These are phyloP conservation scores for Parnassius glacialis DNA, from an alignment of 2,888 invertebrate species.

Conservation along the genomic window DNA sequence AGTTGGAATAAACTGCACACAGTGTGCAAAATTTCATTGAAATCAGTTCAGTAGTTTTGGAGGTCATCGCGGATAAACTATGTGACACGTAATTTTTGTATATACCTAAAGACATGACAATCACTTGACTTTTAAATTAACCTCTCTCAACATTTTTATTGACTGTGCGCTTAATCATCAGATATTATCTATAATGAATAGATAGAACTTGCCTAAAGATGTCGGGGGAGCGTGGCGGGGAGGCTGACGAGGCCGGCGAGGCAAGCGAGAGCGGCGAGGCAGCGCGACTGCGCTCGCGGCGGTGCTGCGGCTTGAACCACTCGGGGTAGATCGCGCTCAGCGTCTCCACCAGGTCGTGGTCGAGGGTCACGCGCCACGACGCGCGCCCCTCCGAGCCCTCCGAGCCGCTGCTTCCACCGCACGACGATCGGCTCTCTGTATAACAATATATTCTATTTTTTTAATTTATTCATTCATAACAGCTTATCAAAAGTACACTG, in stretches of 20 bases:
- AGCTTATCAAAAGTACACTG: no score
- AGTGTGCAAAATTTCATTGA: no score
- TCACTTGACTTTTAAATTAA: no score
- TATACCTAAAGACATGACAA: no score
- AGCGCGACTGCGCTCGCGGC: constrained; percentile 65
- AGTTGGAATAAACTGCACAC: no score
- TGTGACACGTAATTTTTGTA: no score
- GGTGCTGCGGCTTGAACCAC: constrained; percentile 89
- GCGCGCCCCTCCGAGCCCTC: constrained; percentile 85
- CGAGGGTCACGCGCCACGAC: constrained; percentile 95
- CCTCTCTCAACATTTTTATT: no score
- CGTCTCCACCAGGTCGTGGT: constrained; percentile 95
- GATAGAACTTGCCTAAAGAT: constrained; percentile 58
- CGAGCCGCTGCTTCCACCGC: constrained; percentile 87
- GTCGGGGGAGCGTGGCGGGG: constrained; percentile 66
- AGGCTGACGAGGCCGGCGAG: constrained; percentile 44
- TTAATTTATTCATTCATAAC: no score
- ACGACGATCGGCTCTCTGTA: constrained; percentile 89
- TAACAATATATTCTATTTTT: constrained; percentile 6
- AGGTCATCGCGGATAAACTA: no score
- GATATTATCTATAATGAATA: background rate
- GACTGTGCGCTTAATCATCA: no score
- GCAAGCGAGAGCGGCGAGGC: constrained; percentile 61
- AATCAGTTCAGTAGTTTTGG: no score
- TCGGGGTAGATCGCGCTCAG: constrained; percentile 95